Base-by-base conservation (phyloP, 2,113 vertebrate species). In the Zosterops hypoxanthus region DNA sequence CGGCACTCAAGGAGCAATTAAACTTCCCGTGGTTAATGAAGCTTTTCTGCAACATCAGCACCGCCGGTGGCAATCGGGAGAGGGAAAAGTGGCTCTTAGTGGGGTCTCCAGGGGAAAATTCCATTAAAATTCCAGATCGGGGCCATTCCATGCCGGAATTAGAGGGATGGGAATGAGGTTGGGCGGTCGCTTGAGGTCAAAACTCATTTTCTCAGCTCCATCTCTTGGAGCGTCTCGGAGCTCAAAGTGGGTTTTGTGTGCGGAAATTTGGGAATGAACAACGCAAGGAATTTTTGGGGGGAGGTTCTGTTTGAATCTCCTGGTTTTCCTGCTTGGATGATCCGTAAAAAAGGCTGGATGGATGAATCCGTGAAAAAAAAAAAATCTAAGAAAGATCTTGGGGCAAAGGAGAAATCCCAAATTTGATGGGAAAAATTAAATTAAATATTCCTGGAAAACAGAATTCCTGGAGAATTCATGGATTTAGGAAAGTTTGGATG, bases 211-310 rank as follows among this genome's bases (percentile, higher is more conserved):
- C 80, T 80, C 42, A 23, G 22, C 49, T 55, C 25, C 36, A 3
- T 44, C 33, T 63, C 39, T 41, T 1, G 13, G 16, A 61, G 10
- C 15, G 6, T 16, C 56, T 29, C 23, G 0, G 20, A 70, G 47
- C 17, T 61, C 16, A 25, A 46, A 6, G 11, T 41, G 68, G 49
- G 2, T 63, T 55, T 46, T 25, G 23, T 53, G 44, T 0, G 3
- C 1, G 39, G 47, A 36, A 63, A 36, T 11, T 21, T 9, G 39
- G 68, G 39, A 26, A 46, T 12, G 5, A 36, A 5, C 5, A 5
- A 7, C 1, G 2, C 0, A 9, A 15, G 46, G 65, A 6, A n/a
- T n/a, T 17, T 22, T 29, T 11, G 18, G 13, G 9, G 46, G 12
- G 9, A 49, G 80, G 65, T 42, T 11, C 12, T 34, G 31, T 9